These are phyloP conservation scores for Machaerirhynchus nigripectus DNA, from an alignment of 2,113 vertebrate species.

Conservation along the genomic window DNA sequence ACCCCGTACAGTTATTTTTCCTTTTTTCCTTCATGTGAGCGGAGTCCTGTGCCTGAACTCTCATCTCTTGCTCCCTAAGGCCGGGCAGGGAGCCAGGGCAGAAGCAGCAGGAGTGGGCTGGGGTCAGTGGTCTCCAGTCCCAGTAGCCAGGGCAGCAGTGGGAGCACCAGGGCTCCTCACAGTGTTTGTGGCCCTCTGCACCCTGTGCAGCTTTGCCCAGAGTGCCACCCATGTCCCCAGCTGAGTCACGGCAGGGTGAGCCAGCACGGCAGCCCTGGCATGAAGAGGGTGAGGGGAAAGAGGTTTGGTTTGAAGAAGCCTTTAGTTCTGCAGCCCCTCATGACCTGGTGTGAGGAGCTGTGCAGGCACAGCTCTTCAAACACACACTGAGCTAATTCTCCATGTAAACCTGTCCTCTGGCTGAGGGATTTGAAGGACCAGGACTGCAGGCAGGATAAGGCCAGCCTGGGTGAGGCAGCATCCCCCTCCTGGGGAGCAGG, in stretches of 20 bases:
- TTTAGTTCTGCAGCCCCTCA: not conserved
- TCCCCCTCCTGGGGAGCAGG: not conserved
- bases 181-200: not conserved
- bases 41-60: not conserved
- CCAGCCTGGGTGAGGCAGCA: not conserved
- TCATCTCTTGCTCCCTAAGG: not conserved
- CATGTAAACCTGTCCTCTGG: not conserved
- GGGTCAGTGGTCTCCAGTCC: not conserved
- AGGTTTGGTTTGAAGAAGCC: not conserved
- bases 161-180: not conserved
- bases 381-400: not conserved
- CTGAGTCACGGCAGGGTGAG: not conserved
- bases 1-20: not conserved
- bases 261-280: accelerated
- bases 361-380: not conserved
- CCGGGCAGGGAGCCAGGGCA: not conserved
- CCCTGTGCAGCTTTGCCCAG: not conserved
- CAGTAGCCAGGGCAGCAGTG: not conserved
- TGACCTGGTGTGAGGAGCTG: not conserved
- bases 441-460: not conserved
- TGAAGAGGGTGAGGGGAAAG: not conserved
- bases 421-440: not conserved
- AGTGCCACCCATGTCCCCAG: not conserved
- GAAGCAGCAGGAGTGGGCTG: not conserved
- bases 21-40: not conserved